phyloP scores from a whole-genome alignment of 2,888 invertebrate species.

The Imbricaverruca yamaguchii region DNA sequence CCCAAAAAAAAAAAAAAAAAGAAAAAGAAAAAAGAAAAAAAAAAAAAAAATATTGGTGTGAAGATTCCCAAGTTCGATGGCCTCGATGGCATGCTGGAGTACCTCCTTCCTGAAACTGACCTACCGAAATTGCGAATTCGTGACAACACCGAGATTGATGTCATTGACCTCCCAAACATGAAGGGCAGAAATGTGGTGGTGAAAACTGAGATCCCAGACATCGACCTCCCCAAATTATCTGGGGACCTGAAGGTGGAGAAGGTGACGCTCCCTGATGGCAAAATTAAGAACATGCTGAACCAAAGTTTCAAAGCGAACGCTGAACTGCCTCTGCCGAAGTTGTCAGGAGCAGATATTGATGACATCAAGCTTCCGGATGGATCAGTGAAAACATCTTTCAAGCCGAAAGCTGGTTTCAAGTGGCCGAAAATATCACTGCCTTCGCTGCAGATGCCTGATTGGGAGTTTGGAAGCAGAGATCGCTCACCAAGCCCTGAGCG shows the following conservation, averaged over 20 bases:
- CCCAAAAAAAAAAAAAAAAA: too few species aligned
- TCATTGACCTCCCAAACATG: background rate
- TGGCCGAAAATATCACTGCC: background rate
- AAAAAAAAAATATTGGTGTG: too few species aligned
- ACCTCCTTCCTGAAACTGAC: too few species aligned
- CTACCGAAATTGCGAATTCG: too few species aligned
- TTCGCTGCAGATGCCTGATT: background rate
- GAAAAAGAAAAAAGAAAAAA: too few species aligned
- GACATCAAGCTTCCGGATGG: slow-evolving; percentile 21
- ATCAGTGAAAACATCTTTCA: background rate
- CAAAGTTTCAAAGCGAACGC: slow-evolving; percentile 22
- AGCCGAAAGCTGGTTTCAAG: background rate
- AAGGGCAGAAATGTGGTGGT: background rate
- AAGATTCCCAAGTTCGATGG: too few species aligned
- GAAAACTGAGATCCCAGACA: background rate
- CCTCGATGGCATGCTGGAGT: too few species aligned
- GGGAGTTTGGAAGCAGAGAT: background rate
- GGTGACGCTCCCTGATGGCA: background rate
- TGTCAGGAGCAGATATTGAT: slow-evolving; percentile 24
- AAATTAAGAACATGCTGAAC: background rate
- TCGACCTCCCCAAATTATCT: background rate
- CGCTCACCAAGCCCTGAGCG: background rate
- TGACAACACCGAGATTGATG: too few species aligned
- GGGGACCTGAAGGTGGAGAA: background rate
- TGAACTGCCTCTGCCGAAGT: slow-evolving; percentile 24